These are phyloP conservation scores for Papilio aristodemus DNA, from an alignment of 1,140 invertebrate species.

Conservation along the genomic window DNA sequence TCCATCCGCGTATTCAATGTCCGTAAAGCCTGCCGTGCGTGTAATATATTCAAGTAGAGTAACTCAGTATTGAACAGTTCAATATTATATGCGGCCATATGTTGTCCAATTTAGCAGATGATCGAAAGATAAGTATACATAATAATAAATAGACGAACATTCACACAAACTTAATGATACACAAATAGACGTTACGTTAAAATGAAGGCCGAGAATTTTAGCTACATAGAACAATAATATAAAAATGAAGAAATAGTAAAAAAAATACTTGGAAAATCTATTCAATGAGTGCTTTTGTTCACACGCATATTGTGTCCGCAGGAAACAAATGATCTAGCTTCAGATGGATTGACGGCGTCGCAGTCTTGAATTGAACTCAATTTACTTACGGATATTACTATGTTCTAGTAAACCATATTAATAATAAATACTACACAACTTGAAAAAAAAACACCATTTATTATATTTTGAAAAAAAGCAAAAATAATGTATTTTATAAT, in stretches of 20 bases:
- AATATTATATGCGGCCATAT: neutral
- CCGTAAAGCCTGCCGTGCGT: neutral
- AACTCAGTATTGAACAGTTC: neutral
- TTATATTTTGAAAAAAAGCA: too few species aligned
- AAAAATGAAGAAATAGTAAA: neutral
- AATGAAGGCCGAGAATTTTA: too few species aligned
- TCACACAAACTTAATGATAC: too few species aligned
- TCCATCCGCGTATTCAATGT: conserved; percentile 11
- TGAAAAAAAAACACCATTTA: too few species aligned
- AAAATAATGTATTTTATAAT: too few species aligned
- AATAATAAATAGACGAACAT: too few species aligned
- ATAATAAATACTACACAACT: too few species aligned
- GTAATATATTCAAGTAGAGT: neutral
- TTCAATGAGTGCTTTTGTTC: neutral
- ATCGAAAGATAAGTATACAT: too few species aligned
- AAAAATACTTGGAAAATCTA: neutral
- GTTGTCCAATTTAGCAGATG: neutral
- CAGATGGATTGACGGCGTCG: conserved; percentile 1
- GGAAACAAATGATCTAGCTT: conserved; percentile 6
- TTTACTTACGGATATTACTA: conserved; percentile 16
- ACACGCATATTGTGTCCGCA: conserved; percentile 6
- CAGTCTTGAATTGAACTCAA: conserved; percentile 3
- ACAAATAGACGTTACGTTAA: too few species aligned
- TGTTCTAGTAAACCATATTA: neutral
- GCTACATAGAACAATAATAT: too few species aligned